A percentile compares a stretch with the other conserved stretches of the same genome.
phyloP scores from a whole-genome alignment of 2,888 invertebrate genomes.

The Apamea anceps region DNA sequence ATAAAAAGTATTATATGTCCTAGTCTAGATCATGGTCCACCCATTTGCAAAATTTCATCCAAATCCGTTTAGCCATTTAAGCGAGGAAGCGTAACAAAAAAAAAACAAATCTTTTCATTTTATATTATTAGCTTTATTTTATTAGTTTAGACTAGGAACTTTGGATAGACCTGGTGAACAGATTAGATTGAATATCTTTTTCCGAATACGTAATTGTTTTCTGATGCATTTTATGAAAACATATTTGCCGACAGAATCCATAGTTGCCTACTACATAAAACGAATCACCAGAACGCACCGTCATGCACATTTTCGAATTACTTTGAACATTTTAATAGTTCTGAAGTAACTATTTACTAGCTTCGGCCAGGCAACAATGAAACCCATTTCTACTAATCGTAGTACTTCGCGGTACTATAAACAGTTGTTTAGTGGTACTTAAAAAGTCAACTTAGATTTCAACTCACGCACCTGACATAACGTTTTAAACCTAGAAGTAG shows the following conservation, averaged over 20 bases:
- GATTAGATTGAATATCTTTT: not conserved
- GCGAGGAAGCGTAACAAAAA: too few species aligned
- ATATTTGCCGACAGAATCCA: not conserved
- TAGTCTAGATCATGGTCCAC: too few species aligned
- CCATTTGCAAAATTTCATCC: too few species aligned
- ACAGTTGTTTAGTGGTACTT: slow-evolving; percentile 59
- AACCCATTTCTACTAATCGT: slow-evolving; percentile 56
- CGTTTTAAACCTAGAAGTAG: slow-evolving; percentile 27
- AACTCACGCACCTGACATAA: slow-evolving; percentile 41
- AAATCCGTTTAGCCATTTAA: too few species aligned
- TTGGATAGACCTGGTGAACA: not conserved
- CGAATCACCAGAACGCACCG: slow-evolving; percentile 32
- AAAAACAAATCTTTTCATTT: too few species aligned
- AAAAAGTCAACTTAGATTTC: slow-evolving; percentile 57
- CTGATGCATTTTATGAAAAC: not conserved
- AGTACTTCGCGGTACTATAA: slow-evolving; percentile 62
- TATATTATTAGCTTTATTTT: too few species aligned
- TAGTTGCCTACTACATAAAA: not conserved
- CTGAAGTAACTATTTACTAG: slow-evolving; percentile 52
- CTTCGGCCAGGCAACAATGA: slow-evolving; percentile 62
- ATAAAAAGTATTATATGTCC: too few species aligned
- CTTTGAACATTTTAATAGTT: slow-evolving; percentile 64
- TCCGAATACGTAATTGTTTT: too few species aligned
- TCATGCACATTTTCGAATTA: slow-evolving; percentile 42
- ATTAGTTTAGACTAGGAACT: too few species aligned